Percentiles rank a stretch among this genome's conserved stretches.
phyloP scores from a whole-genome alignment of 2,113 vertebrate genomes.

The Carassius gibelio region DNA sequence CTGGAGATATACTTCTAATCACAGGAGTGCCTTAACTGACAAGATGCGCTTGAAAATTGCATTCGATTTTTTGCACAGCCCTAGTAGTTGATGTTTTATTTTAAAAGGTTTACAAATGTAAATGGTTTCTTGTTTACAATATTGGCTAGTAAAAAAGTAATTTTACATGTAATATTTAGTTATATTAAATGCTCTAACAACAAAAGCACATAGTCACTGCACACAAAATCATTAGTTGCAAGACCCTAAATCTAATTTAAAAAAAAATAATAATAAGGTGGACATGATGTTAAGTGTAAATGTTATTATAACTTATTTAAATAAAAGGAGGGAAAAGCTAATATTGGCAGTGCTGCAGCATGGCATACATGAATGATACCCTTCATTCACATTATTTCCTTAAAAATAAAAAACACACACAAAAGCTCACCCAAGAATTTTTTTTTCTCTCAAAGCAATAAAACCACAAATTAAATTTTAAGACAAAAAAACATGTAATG shows the following conservation, averaged over 20 bases:
- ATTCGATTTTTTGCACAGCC: no score
- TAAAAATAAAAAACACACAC: background rate
- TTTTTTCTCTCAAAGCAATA: background rate
- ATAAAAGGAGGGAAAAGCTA: background rate
- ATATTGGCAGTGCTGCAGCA: background rate
- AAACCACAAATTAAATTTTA: background rate
- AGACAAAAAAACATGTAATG: background rate
- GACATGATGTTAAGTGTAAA: background rate
- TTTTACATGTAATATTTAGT: background rate
- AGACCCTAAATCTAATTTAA: no score
- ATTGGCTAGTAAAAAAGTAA: background rate
- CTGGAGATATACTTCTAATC: no score
- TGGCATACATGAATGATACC: background rate
- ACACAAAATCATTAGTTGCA: background rate
- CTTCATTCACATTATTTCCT: background rate
- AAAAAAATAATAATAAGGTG: no score
- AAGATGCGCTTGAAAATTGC: no score
- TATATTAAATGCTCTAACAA: background rate
- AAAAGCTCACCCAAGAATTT: background rate
- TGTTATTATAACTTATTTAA: background rate
- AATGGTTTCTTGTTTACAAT: background rate
- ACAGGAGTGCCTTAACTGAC: no score
- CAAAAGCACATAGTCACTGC: background rate
- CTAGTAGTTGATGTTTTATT: background rate
- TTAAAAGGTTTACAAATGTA: background rate